Evolutionary conservation across 2,888 invertebrate genomes (phyloP), one percentile per base, ranked within the genome.

Genomic region (Trichopoda pennipes): DNA sequence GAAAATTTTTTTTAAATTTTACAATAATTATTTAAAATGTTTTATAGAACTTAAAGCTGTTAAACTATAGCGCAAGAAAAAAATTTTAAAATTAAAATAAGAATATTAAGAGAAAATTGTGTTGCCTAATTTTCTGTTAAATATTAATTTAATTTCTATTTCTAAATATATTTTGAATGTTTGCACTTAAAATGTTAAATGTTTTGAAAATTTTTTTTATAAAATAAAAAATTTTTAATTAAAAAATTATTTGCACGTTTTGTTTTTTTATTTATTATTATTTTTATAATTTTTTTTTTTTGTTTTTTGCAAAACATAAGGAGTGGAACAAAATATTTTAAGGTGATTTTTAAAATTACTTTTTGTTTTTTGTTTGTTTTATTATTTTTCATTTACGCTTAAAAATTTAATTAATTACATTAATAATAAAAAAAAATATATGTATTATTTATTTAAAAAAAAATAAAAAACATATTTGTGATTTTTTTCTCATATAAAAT

Each of bases 261-360:
- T 73, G 66, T 78, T 72, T 64, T 44, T 38, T 10, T 38, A 10
- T 38, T 38, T 14, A 38, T 38, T 28, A 4, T 28, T 38, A 35
- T 56, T 70, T 14, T 60, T n/a, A n/a, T n/a, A n/a, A n/a, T n/a
- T n/a, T n/a, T n/a, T n/a, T n/a, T n/a, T n/a, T n/a, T n/a, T 64
- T 56, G 38, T 56, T n/a, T 63, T 28, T 35, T n/a, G n/a, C 21
- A 60, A 28, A 77, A 51, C 49, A 66, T 49, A 68, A 69, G 85
- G 85, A 87, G 87, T 83, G 85, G 85, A 66, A 42, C 58, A 51
- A 7, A 58, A 42, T 3, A 35, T 53, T 51, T 61, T 12, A 42
- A 53, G 12, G 75, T 80, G 66, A 70, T 80, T 76, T 80, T 76
- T 14, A 76, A 84, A 84, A 85, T 55, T 84, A 78, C 70, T 68